These are phyloP conservation scores for Acipenser transmontanus DNA, from an alignment of 2,797 vertebrate genomes.

Conservation along the genomic window DNA sequence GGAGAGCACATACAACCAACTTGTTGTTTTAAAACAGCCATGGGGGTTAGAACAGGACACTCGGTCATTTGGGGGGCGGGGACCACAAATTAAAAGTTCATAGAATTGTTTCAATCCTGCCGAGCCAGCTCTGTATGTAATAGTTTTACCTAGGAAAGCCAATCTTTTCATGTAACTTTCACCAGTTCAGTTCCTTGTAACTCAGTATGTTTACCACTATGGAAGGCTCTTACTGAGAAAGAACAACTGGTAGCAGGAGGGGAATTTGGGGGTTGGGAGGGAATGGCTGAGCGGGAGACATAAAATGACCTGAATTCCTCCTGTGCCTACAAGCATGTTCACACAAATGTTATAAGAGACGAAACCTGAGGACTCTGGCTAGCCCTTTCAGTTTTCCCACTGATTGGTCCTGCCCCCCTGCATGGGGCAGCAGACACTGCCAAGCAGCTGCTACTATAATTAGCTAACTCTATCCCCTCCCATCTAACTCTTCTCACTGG, in stretches of 20 bases:
- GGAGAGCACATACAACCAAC: too few species aligned
- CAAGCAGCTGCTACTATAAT: constrained; percentile 38
- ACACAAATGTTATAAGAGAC: neutral
- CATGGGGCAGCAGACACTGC: constrained; percentile 27
- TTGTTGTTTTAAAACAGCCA: too few species aligned
- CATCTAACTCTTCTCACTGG: constrained; percentile 17
- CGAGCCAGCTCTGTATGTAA: too few species aligned
- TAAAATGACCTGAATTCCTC: neutral
- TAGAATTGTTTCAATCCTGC: too few species aligned
- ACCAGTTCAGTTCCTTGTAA: too few species aligned
- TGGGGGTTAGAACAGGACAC: too few species aligned
- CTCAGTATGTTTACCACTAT: too few species aligned
- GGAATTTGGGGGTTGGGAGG: neutral
- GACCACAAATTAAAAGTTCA: too few species aligned
- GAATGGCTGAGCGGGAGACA: neutral
- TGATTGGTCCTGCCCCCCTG: constrained; percentile 19
- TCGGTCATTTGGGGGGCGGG: too few species aligned
- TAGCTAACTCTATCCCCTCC: constrained; percentile 21
- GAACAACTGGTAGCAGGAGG: neutral
- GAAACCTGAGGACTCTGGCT: constrained; percentile 6
- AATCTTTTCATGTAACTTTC: too few species aligned
- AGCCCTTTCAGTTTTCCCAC: constrained; percentile 19
- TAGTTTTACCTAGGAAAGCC: too few species aligned
- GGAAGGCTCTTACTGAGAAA: too few species aligned
- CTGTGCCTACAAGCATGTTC: neutral